phyloP scores from a whole-genome alignment of 1,140 invertebrate genomes.

The Papilio polytes region DNA sequence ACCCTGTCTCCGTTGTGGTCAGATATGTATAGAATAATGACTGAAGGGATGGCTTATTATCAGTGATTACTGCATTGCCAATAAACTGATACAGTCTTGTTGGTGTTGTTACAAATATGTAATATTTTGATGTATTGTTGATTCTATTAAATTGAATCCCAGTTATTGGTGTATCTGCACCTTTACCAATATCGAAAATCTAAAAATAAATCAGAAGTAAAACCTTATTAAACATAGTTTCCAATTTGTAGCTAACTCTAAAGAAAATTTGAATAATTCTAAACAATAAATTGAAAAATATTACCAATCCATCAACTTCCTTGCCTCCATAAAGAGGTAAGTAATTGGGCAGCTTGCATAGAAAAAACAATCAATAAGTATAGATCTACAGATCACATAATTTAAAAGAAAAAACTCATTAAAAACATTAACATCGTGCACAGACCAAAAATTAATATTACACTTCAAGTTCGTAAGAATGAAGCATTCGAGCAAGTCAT shows the following conservation, averaged over 20 bases:
- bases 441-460: no score
- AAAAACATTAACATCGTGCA: no score
- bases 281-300: conserved; percentile 45
- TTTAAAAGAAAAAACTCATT: not conserved
- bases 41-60: conserved; percentile 92
- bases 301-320: conserved; percentile 90
- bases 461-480: no score
- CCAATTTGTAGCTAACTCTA: not conserved
- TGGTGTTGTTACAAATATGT: conserved; percentile 93
- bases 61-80: conserved; percentile 87
- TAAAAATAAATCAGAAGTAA: conserved; percentile 64
- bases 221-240: not conserved
- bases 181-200: conserved; percentile 94
- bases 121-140: conserved; percentile 88
- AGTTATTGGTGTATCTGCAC: conserved; percentile 90
- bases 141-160: conserved; percentile 93
- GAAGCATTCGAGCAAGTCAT: no score
- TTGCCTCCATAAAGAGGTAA: conserved; percentile 88
- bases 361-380: conserved; percentile 54
- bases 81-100: conserved; percentile 94
- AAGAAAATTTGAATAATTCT: conserved; percentile 21
- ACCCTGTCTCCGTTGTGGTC: conserved; percentile 89
- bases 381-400: conserved; percentile 40
- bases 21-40: conserved; percentile 93
- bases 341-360: conserved; percentile 89